Base-by-base conservation (phyloP, 2,113 vertebrate species). In the Rhinoptilus africanus region DNA sequence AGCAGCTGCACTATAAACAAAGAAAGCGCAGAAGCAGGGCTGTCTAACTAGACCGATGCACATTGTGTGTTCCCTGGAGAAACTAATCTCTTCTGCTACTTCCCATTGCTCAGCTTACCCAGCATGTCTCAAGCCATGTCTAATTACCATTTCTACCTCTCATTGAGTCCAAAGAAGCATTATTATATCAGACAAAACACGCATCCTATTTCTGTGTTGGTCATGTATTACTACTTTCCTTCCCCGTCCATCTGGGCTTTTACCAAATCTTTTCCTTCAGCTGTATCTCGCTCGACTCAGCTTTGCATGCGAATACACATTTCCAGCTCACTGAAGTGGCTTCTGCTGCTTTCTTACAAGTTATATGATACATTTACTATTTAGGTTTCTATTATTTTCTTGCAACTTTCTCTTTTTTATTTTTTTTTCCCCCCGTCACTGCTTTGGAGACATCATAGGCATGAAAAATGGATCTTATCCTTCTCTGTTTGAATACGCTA, bases 71-170 rank as follows among this genome's bases (percentile, higher is more conserved):
- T 89, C 81, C 75, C 82, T 45, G 59, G 75, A 92, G 85, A 85
- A 92, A 73, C 19, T 12, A 53, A 93, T 83, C 75, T 73, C 83
- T 64, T 72, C 81, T 96, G 74, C 71, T 88, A 2, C 62, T 91
- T 93, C 17, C 32, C 66, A 34, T 35, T 64, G 82, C 79, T 90
- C 79, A 53, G 57, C 35, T 83, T 80, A 78, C 32, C 53, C 79
- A 90, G 74, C 57, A 4, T 47, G 34, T 45, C 78, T 83, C 57
- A 66, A 83, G 85, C 48, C 59, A 43, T 14, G 14, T 62, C 71
- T 68, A 60, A 79, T 82, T 56, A 82, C 34, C 34, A 30, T 56
- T 68, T 54, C 71, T 68, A 76, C 59, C 79, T 79, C 72, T 83
- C 50, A 50, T 28, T 92, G 60, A 59, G 37, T 78, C 74, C 45